phyloP scores from a whole-genome alignment of 2,797 vertebrate species.

The Leptodactylus fallax region DNA sequence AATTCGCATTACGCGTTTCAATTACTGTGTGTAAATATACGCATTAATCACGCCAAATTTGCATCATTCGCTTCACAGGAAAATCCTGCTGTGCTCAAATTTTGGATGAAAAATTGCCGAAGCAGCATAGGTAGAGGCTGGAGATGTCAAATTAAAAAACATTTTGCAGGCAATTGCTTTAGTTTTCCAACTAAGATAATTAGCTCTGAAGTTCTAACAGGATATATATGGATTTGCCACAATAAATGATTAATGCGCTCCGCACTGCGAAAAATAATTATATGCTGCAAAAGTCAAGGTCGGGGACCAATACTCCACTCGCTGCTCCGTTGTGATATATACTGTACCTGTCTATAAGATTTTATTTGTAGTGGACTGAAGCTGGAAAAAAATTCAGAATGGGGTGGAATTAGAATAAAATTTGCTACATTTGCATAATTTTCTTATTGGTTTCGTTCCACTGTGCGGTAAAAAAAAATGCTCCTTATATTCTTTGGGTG shows the following conservation, averaged over 20 bases:
- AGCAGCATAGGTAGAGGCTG: conserved; percentile 20
- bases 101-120: conserved; percentile 13
- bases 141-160: conserved; percentile 34
- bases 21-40: conserved; percentile 41
- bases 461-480: too few relatives aligned
- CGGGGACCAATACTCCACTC: neutral
- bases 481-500: too few relatives aligned
- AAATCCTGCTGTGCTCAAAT: conserved; percentile 32
- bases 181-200: conserved; percentile 38
- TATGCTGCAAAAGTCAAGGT: neutral
- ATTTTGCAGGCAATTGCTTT: conserved; percentile 36
- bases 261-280: conserved; percentile 9
- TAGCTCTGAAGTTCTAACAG: conserved; percentile 17
- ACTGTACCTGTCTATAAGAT: neutral
- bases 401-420: too few relatives aligned
- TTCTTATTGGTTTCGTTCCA: too few relatives aligned
- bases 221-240: conserved; percentile 4
- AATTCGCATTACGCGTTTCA: conserved; percentile 34
- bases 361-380: neutral
- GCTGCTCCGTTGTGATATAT: neutral
- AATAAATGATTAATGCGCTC: conserved; percentile 33
- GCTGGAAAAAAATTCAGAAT: too few relatives aligned
- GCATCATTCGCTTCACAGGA: conserved; percentile 21
- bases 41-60: conserved; percentile 38
- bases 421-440: too few relatives aligned